A percentile compares a stretch with the other conserved stretches of the same genome.
Evolutionary conservation across 2,888 invertebrate species (phyloP).

Genomic region (Lycaena phlaeas): DNA sequence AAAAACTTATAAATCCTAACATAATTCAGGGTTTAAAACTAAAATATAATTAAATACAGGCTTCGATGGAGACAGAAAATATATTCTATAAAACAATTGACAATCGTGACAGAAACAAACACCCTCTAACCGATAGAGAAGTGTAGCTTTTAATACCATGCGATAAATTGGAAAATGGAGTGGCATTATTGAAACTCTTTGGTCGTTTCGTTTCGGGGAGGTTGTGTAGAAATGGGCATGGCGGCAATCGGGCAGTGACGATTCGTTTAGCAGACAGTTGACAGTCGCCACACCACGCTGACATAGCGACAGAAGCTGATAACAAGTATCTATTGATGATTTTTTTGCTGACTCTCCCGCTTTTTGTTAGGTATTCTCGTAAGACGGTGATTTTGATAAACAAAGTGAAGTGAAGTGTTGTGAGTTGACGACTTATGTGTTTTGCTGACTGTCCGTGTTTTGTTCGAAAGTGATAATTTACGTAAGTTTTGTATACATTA

Average conservation of each 20-base stretch:
- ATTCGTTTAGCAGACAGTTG: slow-evolving; percentile 73
- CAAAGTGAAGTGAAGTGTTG: slow-evolving; percentile 33
- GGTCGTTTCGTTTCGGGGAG: slow-evolving; percentile 20
- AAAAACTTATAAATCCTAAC: too few relatives aligned
- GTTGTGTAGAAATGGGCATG: slow-evolving; percentile 61
- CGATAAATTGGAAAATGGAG: slow-evolving; percentile 21
- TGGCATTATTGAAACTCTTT: slow-evolving; percentile 21
- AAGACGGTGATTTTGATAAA: slow-evolving; percentile 6
- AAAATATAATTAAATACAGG: neutral
- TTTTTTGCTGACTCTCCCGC: slow-evolving; percentile 51
- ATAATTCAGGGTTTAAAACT: neutral
- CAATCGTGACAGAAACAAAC: slow-evolving; percentile 24
- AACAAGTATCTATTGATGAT: slow-evolving; percentile 59
- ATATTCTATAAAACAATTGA: slow-evolving; percentile 33
- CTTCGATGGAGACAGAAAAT: slow-evolving; percentile 39
- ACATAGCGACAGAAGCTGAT: slow-evolving; percentile 70
- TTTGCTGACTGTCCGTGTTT: slow-evolving; percentile 20
- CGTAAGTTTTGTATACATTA: slow-evolving; percentile 17
- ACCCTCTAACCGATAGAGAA: slow-evolving; percentile 11
- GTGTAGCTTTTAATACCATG: slow-evolving; percentile 19
- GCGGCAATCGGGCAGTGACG: slow-evolving; percentile 65
- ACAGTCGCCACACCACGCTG: slow-evolving; percentile 72
- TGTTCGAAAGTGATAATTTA: slow-evolving; percentile 14
- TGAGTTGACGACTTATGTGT: slow-evolving; percentile 39
- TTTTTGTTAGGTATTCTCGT: slow-evolving; percentile 23